Base-by-base conservation (phyloP, 37 sponge, comb jelly and placozoan species). In the Crambe crambe region DNA sequence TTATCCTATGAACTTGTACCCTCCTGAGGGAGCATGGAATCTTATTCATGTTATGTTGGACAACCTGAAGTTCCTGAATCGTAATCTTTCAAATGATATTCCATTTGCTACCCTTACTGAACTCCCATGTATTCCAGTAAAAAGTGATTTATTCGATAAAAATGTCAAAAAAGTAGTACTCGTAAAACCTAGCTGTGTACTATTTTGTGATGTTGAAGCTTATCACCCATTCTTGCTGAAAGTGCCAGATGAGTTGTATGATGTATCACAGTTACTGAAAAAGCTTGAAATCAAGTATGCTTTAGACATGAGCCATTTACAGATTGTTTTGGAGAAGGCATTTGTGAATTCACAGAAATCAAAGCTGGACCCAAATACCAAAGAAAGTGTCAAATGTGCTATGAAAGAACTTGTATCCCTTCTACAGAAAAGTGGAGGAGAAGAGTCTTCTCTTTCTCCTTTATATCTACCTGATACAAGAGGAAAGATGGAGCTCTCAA, bases 71-170 rank as follows among this genome's bases (percentile, higher is more conserved):
- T 80, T 58, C n/a, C 47, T 80, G 3, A 37, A 57, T 8, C 0
- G 36, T 12, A n/a, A n/a, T n/a, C 0, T 32, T 35, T 27, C 22
- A 21, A 54, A 18, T 66, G n/a, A 74, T 2, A 2, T 26, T 22
- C 1, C 62, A 62, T 3, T 77, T 41, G 21, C 2, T 58, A 54
- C 35, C 2, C 78, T 76, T 26, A 1, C 30, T 17, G 23, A 37
- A 1, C 34, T 56, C 30, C 78, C 85, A 3, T 84, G 85, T 62
- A 84, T 84, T 37, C 85, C 85, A 30, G 85, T 84, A 5, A 12
- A 20, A 60, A 37, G 29, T 18, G 35, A 37, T n/a, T 2, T 38
- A 32, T 57, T 43, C 58, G 43, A 57, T 2, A 36, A n/a, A 20
- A 58, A 68, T 56, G 15, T 1, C 21, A 1, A 31, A 38, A 68